These are phyloP conservation scores for Struthidea cinerea DNA, from an alignment of 2,113 vertebrate species.

Conservation along the genomic window DNA sequence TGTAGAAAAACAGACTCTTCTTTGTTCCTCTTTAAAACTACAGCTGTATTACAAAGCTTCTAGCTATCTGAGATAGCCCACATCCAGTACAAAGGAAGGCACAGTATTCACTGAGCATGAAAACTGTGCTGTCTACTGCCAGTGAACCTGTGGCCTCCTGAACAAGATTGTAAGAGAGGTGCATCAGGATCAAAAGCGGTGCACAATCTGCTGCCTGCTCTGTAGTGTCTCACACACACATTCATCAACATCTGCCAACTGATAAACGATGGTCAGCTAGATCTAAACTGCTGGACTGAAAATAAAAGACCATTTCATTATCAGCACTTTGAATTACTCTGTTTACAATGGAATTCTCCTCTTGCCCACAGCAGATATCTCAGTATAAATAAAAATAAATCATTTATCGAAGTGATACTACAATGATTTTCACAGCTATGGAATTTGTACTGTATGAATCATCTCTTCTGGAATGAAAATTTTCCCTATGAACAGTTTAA, in stretches of 20 bases:
- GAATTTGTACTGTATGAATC: not conserved
- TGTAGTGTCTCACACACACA: not conserved
- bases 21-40: not conserved
- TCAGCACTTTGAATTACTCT: not conserved
- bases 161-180: not conserved
- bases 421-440: not conserved
- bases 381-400: not conserved
- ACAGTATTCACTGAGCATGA: not conserved
- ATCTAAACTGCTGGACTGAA: not conserved
- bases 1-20: not conserved
- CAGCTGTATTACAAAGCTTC: not conserved
- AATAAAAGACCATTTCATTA: not conserved
- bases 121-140: not conserved
- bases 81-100: not conserved
- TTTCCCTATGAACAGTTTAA: not conserved
- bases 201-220: not conserved
- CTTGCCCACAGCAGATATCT: not conserved
- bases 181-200: not conserved
- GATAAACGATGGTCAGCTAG: not conserved
- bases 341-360: not conserved
- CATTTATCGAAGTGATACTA: accelerated
- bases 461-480: not conserved
- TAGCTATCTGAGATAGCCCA: not conserved
- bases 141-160: not conserved
- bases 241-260: not conserved